Evolutionary conservation across 2,888 invertebrate genomes (phyloP).

Genomic region (Aphodius granarius): DNA sequence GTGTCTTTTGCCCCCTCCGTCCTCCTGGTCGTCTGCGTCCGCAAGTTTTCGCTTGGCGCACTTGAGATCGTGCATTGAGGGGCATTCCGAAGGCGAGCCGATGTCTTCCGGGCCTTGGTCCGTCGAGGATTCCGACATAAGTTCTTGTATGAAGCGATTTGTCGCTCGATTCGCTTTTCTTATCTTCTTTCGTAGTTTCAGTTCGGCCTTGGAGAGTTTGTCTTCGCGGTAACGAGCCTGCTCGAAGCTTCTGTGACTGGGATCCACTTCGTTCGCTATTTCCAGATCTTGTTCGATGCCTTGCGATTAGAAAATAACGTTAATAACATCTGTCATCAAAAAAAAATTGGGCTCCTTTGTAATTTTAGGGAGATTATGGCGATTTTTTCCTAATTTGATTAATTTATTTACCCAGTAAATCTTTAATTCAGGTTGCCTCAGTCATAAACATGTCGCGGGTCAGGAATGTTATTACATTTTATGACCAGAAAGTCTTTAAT

Average conservation of each 20-base stretch:
- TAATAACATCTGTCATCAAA: too few species aligned
- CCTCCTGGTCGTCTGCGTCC: slow-evolving; percentile 13
- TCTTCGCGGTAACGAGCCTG: slow-evolving; percentile 40
- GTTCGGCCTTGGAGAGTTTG: slow-evolving; percentile 47
- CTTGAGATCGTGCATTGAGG: slow-evolving; percentile 12
- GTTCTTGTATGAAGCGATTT: slow-evolving; percentile 16
- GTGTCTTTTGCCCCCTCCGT: slow-evolving; percentile 30
- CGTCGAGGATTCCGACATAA: not conserved
- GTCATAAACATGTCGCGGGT: too few species aligned
- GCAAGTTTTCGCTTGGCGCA: slow-evolving; percentile 32
- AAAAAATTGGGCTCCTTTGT: too few species aligned
- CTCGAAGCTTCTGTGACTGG: slow-evolving; percentile 45
- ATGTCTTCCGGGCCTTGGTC: not conserved
- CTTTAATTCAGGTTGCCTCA: too few species aligned
- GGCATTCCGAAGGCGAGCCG: slow-evolving; percentile 4
- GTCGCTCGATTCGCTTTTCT: slow-evolving; percentile 41
- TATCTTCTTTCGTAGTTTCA: slow-evolving; percentile 44
- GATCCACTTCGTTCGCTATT: slow-evolving; percentile 33
- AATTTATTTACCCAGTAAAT: too few species aligned
- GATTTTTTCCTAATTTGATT: too few species aligned
- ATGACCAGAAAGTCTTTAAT: too few species aligned
- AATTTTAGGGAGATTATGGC: too few species aligned
- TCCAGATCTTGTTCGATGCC: slow-evolving; percentile 46
- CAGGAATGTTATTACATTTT: too few species aligned
- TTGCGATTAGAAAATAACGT: not conserved